A percentile compares a stretch with the other conserved stretches of the same genome.
These are phyloP conservation scores for Cactoblastis cactorum DNA, from an alignment of 2,888 invertebrate species.

Conservation along the genomic window DNA sequence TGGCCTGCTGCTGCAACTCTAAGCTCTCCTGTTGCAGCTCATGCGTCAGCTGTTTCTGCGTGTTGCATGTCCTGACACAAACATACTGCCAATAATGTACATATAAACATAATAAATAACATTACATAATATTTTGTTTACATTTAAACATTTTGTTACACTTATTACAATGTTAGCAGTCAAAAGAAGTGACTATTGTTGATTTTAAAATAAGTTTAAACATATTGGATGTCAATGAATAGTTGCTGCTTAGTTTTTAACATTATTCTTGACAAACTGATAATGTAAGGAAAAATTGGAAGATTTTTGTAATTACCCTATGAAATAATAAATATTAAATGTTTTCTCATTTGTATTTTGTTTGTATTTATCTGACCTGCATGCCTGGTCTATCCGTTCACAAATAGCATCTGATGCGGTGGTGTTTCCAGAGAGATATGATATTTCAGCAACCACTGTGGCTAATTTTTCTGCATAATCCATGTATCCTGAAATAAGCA, in stretches of 20 bases:
- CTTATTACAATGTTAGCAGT: conserved; percentile 56
- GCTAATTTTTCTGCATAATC: conserved; percentile 78
- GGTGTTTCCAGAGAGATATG: conserved; percentile 74
- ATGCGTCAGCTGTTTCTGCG: conserved; percentile 63
- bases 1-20: conserved; percentile 68
- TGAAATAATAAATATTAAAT: conserved; percentile 46
- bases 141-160: conserved; percentile 39
- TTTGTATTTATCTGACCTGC: conserved; percentile 45
- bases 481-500: conserved; percentile 68
- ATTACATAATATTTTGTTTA: conserved; percentile 40
- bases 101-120: conserved; percentile 26
- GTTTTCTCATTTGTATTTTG: conserved; percentile 26
- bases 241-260: conserved; percentile 25
- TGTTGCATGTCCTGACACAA: conserved; percentile 54
- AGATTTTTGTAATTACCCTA: conserved; percentile 21
- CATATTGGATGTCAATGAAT: conserved; percentile 19
- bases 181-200: conserved; percentile 54
- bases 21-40: conserved; percentile 69
- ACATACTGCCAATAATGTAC: conserved; percentile 28
- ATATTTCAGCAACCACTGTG: conserved; percentile 74
- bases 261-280: conserved; percentile 28
- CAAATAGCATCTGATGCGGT: conserved; percentile 75
- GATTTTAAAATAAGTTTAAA: conserved; percentile 29
- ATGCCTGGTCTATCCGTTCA: conserved; percentile 71
- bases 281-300: conserved; percentile 25